phyloP scores from a whole-genome alignment of 2,113 vertebrate genomes.

The Psilopsiagon aurifrons region DNA sequence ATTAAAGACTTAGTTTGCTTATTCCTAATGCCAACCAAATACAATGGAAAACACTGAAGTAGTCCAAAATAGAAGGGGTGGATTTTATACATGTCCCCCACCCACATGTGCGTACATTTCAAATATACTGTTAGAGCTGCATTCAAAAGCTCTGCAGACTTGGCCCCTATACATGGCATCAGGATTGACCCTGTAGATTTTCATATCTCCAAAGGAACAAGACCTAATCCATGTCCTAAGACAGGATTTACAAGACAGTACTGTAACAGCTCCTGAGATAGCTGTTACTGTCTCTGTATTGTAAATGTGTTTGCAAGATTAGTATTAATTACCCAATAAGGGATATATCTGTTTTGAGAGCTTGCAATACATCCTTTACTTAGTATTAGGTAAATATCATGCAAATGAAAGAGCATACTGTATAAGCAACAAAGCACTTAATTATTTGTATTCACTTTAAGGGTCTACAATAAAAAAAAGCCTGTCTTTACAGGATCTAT shows the following conservation, averaged over 20 bases:
- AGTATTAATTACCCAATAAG: slow-evolving; percentile 61
- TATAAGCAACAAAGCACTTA: neutral
- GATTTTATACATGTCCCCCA: neutral
- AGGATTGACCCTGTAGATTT: neutral
- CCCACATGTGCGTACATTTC: neutral
- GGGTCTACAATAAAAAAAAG: neutral
- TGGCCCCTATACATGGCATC: neutral
- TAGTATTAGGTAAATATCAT: slow-evolving; percentile 34
- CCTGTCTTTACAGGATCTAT: neutral
- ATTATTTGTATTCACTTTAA: neutral
- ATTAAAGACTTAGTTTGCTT: neutral
- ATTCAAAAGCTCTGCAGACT: neutral
- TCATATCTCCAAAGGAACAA: slow-evolving; percentile 25
- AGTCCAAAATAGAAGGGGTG: neutral
- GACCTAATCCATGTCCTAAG: slow-evolving; percentile 46
- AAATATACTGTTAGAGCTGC: neutral
- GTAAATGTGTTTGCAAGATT: slow-evolving; percentile 66
- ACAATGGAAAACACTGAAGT: neutral
- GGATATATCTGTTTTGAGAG: slow-evolving; percentile 42
- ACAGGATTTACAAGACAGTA: slow-evolving; percentile 51
- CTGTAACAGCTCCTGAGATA: slow-evolving; percentile 64
- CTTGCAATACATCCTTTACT: slow-evolving; percentile 25
- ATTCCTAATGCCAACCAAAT: neutral
- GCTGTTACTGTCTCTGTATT: slow-evolving; percentile 46
- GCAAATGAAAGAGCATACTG: neutral